These are phyloP conservation scores for Latheticus oryzae DNA, from an alignment of 2,888 invertebrate genomes.

Conservation along the genomic window DNA sequence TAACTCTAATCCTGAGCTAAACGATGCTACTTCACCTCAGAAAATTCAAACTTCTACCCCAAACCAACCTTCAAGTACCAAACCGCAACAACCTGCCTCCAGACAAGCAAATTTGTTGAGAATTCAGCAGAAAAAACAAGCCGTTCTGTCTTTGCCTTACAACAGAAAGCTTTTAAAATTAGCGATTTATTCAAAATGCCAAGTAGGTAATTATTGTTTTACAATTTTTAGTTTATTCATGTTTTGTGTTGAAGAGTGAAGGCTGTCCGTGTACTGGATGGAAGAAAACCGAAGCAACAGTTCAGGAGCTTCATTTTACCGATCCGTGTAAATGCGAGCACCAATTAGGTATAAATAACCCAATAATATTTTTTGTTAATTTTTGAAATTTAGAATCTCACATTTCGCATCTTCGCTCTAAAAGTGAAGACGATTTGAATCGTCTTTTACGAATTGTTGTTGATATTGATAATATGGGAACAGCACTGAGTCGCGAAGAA, in stretches of 20 bases:
- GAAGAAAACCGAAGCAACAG: constrained; percentile 77
- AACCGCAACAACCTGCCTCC: constrained; percentile 54
- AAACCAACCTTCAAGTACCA: no score
- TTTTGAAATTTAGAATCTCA: constrained; percentile 84
- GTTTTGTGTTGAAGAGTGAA: constrained; percentile 50
- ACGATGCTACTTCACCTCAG: no score
- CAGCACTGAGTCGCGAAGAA: constrained; percentile 91
- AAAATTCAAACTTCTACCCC: no score
- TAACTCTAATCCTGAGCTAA: no score
- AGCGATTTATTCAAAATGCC: constrained; percentile 87
- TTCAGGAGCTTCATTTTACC: constrained; percentile 73
- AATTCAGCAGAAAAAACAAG: constrained; percentile 87
- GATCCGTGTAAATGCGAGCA: constrained; percentile 91
- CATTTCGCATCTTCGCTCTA: constrained; percentile 82
- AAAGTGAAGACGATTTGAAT: constrained; percentile 85
- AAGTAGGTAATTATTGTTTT: constrained; percentile 73
- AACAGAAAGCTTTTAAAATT: constrained; percentile 84
- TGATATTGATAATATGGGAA: constrained; percentile 94
- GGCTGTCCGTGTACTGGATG: constrained; percentile 91
- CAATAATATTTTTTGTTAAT: no score
- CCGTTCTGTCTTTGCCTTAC: constrained; percentile 80
- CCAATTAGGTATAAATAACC: constrained; percentile 72
- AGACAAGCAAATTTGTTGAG: constrained; percentile 83
- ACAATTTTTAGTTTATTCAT: no score
- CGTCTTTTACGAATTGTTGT: constrained; percentile 89